Percentiles rank a stretch among this genome's conserved stretches.
These are phyloP conservation scores for Disparrhopalites patrizii DNA, from an alignment of 2,888 invertebrate genomes.

Conservation along the genomic window DNA sequence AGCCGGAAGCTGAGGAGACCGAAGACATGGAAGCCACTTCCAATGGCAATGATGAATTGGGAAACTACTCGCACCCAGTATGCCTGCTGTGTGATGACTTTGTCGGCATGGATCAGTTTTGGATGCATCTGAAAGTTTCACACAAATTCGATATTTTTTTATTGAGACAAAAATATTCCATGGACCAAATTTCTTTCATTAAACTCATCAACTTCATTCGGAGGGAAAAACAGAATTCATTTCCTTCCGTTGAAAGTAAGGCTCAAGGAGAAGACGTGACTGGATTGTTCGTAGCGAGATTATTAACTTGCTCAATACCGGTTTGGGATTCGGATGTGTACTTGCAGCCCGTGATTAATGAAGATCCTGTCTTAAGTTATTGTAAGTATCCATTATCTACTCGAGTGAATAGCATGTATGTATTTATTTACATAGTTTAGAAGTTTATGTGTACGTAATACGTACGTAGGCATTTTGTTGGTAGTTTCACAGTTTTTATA, in stretches of 20 bases:
- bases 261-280: conserved; percentile 56
- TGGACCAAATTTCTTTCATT: conserved; percentile 68
- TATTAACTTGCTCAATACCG: conserved; percentile 50
- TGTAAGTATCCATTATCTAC: conserved; percentile 56
- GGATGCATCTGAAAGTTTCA: conserved; percentile 59
- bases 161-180: conserved; percentile 65
- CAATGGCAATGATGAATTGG: background rate
- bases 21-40: background rate
- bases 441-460: no score
- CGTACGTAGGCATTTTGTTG: no score
- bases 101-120: background rate
- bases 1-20: background rate
- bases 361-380: conserved; percentile 79
- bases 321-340: conserved; percentile 74
- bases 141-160: conserved; percentile 65
- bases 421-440: no score
- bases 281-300: conserved; percentile 54
- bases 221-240: conserved; percentile 52
- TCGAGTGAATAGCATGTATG: no score
- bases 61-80: background rate
- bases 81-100: background rate
- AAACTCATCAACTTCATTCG: conserved; percentile 61
- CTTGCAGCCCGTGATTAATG: conserved; percentile 65
- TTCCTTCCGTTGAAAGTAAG: background rate
- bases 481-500: no score